Evolutionary conservation across 1,140 invertebrate species (phyloP), one percentile per base, ranked within the genome.

Genomic region (Brevipalpus yothersi): DNA sequence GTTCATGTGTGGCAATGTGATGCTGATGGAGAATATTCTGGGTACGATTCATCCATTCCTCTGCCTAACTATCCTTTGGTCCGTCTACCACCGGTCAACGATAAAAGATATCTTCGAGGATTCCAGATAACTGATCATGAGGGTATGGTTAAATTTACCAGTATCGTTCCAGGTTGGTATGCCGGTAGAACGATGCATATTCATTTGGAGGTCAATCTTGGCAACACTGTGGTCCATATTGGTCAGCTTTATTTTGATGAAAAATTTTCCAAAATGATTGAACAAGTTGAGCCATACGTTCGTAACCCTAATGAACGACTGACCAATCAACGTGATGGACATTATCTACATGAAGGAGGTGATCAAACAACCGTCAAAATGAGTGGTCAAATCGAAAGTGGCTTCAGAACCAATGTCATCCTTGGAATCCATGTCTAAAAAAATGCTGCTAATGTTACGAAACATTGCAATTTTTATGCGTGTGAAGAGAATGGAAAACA

Each of bases 1-100:
- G 58, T 58, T 51, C 19, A 58, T 43, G 21, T 58, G 12, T 58
- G 58, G 58, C 58, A 58, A 15, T 43, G 41, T 45, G 41, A 58
- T 39, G 21, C 17, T 9, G 11, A 15, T 31, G 58, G 58, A 17
- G 13, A 58, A 17, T 58, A 58, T 39, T 58, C 58, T 1, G 43
- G 58, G 1, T 58, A 21, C 41, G 23, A 23, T 15, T 12, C 23
- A 4, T 58, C 17, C 19, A n/a, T 31, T 11, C 15, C 15, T 39
- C 21, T 40, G 15, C 23, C 23, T 39, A 4, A 15, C 4, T 10
- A 21, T 39, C 8, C 15, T 39, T 21, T 39, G 23, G 53, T 15
- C 21, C 15, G 21, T 13, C 11, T 15, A 31, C 15, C 39, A 19
- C 23, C 23, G 12, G 15, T 19, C 2, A 39, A 19, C 2, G 39